Evolutionary conservation across 2,797 vertebrate species (phyloP), one percentile per base, ranked within the genome.

Genomic region (Geotrypetes seraphini): DNA sequence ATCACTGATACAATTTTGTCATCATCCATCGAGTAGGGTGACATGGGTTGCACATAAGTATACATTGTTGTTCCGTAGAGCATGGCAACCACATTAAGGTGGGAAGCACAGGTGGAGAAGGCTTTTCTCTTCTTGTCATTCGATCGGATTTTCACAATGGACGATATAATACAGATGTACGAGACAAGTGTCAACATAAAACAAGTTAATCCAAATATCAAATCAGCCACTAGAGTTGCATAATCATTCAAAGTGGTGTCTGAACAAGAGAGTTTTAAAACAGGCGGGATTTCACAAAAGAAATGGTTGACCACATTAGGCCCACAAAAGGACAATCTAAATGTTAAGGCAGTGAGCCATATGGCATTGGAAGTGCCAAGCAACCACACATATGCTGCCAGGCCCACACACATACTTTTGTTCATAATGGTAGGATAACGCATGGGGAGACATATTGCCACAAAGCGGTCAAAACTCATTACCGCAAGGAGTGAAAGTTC

Each of bases 1-100:
- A 25, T 17, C 11, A 55, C 19, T 28, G 57, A 48, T 38, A 49
- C 39, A 19, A 46, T 22, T 32, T 46, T 60, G 10, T 52, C 52
- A 8, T 19, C 20, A 6, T 55, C 44, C 10, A 1, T 24, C 9
- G 44, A 43, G 11, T 60, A 55, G 3, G 44, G 60, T 16, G 41
- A 59, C 20, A 47, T 47, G 16, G 52, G 38, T 13, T 49, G 47
- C 3, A 57, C 39, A 5, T 47, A 60, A 35, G 60, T 50, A 13
- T 32, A 57, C 12, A 53, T 47, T 29, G 45, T 49, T 16, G 43
- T 43, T 8, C 60, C 50, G 10, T 47, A 60, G 35, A 50, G 60
- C 9, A 57, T 28, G 7, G 8, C 50, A 3, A 57, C 39, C 9
- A 53, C 42, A 5, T 60, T 11, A 19, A 57, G 21, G 21, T 53